Evolutionary conservation across 2,113 vertebrate species (phyloP), one percentile per base, ranked within the genome.

Genomic region (Eurypyga helias): DNA sequence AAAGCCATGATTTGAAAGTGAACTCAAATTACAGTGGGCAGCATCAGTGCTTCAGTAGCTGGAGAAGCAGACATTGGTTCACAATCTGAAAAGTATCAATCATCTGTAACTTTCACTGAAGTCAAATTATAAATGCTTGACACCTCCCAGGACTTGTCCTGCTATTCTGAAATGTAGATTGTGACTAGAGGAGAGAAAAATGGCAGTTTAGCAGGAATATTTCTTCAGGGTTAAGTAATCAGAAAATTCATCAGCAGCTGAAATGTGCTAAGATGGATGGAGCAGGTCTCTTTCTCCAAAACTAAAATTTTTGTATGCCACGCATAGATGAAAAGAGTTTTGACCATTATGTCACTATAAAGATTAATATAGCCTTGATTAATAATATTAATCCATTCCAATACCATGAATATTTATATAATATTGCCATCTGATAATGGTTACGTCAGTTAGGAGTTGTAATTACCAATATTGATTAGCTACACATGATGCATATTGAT

Each of bases 61-160:
- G 7, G 34, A 55, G 83, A 90, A 89, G 43, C 62, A 92, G 83
- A 71, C 9, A 2, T 51, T 55, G 46, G 29, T 86, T 93, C 90
- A 64, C 75, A 87, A 88, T 82, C 72, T 92, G 75, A 77, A 75
- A 95, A 90, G 67, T 67, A 75, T 66, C 69, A 51, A 75, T 51
- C 55, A 77, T 51, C 90, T 93, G 80, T 62, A 93, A 71, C 90
- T 89, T 90, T 61, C 60, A 81, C 60, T 71, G 79, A 92, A 96
- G 66, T 45, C 49, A 46, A 88, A 86, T 93, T 88, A 43, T 38
- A 90, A 77, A 80, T 88, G 62, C 75, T 88, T 87, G 75, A 77
- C 55, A 72, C 55, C 67, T 81, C 71, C 67, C 43, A 78, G 55
- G 2, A 0, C 51, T 94, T 87, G 29, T 93, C 72, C 76, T 55